Evolutionary conservation across 2,888 invertebrate species (phyloP).

Genomic region (Anoncus sp.): DNA sequence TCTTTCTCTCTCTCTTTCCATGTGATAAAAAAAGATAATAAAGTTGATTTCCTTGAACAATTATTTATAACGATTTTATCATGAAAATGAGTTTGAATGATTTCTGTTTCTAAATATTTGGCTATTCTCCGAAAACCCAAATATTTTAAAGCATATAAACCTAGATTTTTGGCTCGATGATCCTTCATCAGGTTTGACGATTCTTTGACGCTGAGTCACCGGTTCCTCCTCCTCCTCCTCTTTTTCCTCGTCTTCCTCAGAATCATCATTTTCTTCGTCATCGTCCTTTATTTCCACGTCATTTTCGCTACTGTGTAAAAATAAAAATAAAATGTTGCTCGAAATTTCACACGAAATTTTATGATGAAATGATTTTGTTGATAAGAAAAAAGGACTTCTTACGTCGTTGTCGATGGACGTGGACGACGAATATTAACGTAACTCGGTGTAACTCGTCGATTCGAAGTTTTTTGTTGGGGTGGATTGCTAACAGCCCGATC

Average conservation of each 20-base stretch:
- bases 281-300: slow-evolving; percentile 71
- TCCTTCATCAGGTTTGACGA: slow-evolving; percentile 61
- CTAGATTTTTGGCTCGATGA: slow-evolving; percentile 74
- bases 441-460: slow-evolving; percentile 76
- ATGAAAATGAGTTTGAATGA: no score
- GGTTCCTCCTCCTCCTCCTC: slow-evolving; percentile 44
- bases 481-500: slow-evolving; percentile 76
- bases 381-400: slow-evolving; percentile 61
- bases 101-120: neutral
- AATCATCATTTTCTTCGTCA: slow-evolving; percentile 47
- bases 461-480: slow-evolving; percentile 68
- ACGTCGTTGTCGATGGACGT: slow-evolving; percentile 75
- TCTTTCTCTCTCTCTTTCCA: no score
- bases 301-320: slow-evolving; percentile 71
- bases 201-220: slow-evolving; percentile 20
- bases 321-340: slow-evolving; percentile 7
- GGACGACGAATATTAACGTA: slow-evolving; percentile 79
- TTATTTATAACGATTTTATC: no score
- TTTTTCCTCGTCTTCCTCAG: slow-evolving; percentile 46
- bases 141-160: slow-evolving; percentile 65
- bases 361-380: neutral
- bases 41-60: no score
- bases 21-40: no score
- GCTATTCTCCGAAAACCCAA: neutral
- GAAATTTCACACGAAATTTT: neutral